Evolutionary conservation across 2,888 invertebrate genomes (phyloP), one percentile per base, ranked within the genome.

Genomic region (Lycocerus yunnanus): DNA sequence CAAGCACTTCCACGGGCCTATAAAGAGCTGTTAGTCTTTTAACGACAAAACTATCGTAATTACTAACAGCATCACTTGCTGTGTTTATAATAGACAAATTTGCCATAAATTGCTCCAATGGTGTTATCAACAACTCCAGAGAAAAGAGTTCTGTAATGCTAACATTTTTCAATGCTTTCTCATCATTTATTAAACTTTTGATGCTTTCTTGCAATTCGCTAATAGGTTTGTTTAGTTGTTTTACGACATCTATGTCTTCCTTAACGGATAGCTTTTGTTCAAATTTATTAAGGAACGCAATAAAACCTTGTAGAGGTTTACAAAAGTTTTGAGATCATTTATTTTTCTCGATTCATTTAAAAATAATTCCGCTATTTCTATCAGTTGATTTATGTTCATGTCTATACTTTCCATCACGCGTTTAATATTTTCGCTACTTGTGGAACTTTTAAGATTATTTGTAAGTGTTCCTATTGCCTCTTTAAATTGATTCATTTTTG

Each of bases 191-290:
- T 59, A 74, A 72, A 11, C 68, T 27, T 24, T 72, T 27, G 14
- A 77, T 67, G 60, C 27, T 69, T 16, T 60, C 24, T 61, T 74
- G 74, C 27, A 77, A 70, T 15, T 72, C 69, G 9, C 15, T 13
- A 15, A 74, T 67, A 1, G 74, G 73, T 21, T 67, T 59, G 11
- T 69, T 76, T 15, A 76, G 60, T 67, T 76, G 63, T 11, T 65
- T 11, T 43, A 13, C 14, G 0, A 14, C 16, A 21, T 15, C 24
- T 3, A 59, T 11, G 13, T 16, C 15, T 5, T n/a, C 24, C 13
- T 70, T 61, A 14, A 18, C 18, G 10, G 27, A 16, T 11, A 20
- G 11, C 9, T 4, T 21, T 60, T 60, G 10, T 60, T 69, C 69
- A 11, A 20, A 14, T 24, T 60, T 43, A 60, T 24, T 15, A 10